Base-by-base conservation (phyloP, 2,113 vertebrate species). In the Bufo bufo region DNA sequence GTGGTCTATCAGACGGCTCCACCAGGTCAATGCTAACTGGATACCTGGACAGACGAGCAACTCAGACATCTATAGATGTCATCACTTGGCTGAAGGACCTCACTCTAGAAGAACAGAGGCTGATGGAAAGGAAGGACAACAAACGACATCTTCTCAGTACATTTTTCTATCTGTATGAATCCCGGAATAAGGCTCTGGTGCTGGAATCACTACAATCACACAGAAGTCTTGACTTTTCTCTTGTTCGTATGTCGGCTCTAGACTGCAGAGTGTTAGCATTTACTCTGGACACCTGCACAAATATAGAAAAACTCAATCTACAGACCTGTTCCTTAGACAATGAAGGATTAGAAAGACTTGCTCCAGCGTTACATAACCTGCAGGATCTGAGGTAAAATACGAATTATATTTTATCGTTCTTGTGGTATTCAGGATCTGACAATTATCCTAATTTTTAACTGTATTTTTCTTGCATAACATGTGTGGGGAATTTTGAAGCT, bases 1-100 rank as follows among this genome's bases (percentile, higher is more conserved):
- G 92, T 0, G 95, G 93, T 0, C 93, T 96, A 7, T 94, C 92
- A 0, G 91, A 93, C 1, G 78, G 89, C 17, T 89, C n/a, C 66
- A 71, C 66, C 10, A 71, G 66, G 23, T 71, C 66, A 13, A 12
- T 71, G 43, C 66, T 71, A 71, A 43, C n/a, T 12, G 66, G 66
- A 71, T 71, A 71, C 12, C 66, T 71, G 66, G 66, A 33, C 23
- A 33, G 1, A 71, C 66, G 43, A 71, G 66, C 66, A 71, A 23
- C 66, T 75, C 72, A 75, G 72, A 45, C 72, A n/a, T 63, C 93
- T 12, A 17, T 0, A 33, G 13, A 74, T 17, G 83, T 74, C 0
- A 85, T 74, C 14, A 72, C n/a, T 17, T 85, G 66, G 47, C 7
- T 85, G 19, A 75, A 75, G 45, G 7, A 49, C 16, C 47, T 75